Base-by-base conservation (phyloP, 2,888 invertebrate species). In the Neuroscelio doddi region DNA sequence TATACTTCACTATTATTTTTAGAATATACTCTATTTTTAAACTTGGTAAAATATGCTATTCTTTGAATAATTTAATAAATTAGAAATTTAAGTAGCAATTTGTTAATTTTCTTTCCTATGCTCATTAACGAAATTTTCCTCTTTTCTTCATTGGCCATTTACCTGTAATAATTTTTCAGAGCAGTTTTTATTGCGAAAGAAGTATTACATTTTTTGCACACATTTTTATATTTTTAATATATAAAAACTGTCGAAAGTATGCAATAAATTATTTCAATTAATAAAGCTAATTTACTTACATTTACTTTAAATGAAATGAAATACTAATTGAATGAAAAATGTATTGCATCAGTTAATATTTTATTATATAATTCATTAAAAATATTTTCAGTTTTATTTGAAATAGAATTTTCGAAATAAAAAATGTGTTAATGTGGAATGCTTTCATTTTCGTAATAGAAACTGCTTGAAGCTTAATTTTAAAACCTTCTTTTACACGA, bases 401-500 rank as follows among this genome's bases (percentile, higher is more conserved):
- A 36, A 14, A 15, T 9, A 41, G 32, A 32, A 8, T 32, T 10
- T 12, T 36, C 12, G 21, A 24, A 42, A 42, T n/a, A 17, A 39
- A 36, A 9, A 30, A 9, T 30, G 10, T 30, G 4, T 30, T 10
- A 17, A 21, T 21, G 21, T 5, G 21, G 3, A 2, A 21, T 21
- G 2, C 5, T 21, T 5, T 17, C 38, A 15, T n/a, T 38, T 38
- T 38, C n/a, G 38, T 9, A 38, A 38, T 17, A 17, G 16, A 36
- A 5, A 17, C 38, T 38, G 38, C 16, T 38, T 15, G 38, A 38
- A 17, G 8, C 16, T 17, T 1, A 12, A 12, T 17, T 32, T 24
- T 9, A 14, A 50, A 57, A 45, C 24, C 4, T 63, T 41, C 27
- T 26, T 36, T 41, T 41, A 49, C 45, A 41, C 49, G 49, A 45